A percentile compares a stretch with the other conserved stretches of the same genome.
Conservation (phyloP, 2,797 vertebrate species). For the Leuciscus waleckii region DNA sequence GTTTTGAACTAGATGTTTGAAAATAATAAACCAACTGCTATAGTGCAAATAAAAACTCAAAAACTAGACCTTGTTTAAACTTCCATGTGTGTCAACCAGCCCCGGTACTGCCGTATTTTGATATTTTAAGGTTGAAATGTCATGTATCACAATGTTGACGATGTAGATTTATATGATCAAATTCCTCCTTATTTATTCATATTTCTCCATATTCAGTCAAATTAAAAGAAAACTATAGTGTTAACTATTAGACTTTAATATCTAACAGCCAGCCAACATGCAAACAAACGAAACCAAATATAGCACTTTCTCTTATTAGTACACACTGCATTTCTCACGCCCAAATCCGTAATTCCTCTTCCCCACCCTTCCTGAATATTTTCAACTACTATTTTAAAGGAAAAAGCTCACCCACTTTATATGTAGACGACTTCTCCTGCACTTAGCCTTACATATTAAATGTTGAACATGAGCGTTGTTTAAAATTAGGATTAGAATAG, state of each 20-base stretch:
- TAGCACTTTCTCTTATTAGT: constrained; percentile 3
- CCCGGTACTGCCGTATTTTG: background rate
- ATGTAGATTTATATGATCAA: background rate
- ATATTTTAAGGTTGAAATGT: background rate
- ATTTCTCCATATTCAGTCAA: background rate
- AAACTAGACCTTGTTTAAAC: no score
- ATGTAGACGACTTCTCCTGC: background rate
- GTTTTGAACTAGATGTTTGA: background rate
- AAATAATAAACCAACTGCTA: background rate
- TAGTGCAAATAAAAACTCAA: background rate
- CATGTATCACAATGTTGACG: background rate
- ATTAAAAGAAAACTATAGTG: background rate
- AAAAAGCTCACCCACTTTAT: background rate
- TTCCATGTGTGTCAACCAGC: background rate
- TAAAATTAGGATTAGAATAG: background rate
- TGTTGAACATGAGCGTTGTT: background rate
- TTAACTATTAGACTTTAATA: background rate
- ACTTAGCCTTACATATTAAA: background rate
- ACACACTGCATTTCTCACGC: constrained; percentile 15
- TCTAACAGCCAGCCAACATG: background rate
- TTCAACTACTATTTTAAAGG: background rate
- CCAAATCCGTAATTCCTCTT: constrained; percentile 18
- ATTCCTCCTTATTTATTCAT: background rate
- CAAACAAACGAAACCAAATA: constrained; percentile 17
- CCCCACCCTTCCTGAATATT: constrained; percentile 30